Evolutionary conservation across 2,113 vertebrate genomes (phyloP).

Genomic region (Parotia lawesii): DNA sequence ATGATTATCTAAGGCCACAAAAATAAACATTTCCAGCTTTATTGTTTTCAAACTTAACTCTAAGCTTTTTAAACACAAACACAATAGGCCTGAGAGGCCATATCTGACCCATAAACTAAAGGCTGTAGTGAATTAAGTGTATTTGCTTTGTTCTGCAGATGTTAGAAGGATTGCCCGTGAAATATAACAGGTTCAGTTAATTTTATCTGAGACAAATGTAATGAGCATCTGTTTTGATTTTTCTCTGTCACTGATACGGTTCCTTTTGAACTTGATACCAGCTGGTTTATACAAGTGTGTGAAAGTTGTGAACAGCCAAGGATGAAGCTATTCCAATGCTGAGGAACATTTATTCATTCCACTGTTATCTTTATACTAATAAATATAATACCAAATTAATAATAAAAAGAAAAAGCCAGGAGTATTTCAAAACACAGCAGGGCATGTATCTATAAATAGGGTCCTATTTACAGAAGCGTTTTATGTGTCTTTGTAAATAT

Average conservation of each 20-base stretch:
- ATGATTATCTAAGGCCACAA: conserved; percentile 67
- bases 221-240: conserved; percentile 76
- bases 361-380: conserved; percentile 17
- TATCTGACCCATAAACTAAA: conserved; percentile 59
- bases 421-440: conserved; percentile 1
- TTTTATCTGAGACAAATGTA: conserved; percentile 69
- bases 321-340: conserved; percentile 37
- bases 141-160: conserved; percentile 75
- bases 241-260: conserved; percentile 61
- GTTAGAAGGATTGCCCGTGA: conserved; percentile 61
- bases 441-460: neutral
- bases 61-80: conserved; percentile 64
- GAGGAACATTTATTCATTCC: neutral
- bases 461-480: neutral
- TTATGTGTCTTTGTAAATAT: neutral
- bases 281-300: conserved; percentile 66
- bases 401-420: neutral
- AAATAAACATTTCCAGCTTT: conserved; percentile 72
- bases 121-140: conserved; percentile 63
- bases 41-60: conserved; percentile 65
- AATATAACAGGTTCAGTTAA: conserved; percentile 72
- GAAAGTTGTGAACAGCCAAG: conserved; percentile 66
- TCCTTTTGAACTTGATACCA: conserved; percentile 72
- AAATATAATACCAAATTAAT: neutral
- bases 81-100: conserved; percentile 50